A percentile compares a stretch with the other conserved stretches of the same genome.
Conservation (phyloP, 2,113 vertebrate species). For the Carettochelys insculpta region DNA sequence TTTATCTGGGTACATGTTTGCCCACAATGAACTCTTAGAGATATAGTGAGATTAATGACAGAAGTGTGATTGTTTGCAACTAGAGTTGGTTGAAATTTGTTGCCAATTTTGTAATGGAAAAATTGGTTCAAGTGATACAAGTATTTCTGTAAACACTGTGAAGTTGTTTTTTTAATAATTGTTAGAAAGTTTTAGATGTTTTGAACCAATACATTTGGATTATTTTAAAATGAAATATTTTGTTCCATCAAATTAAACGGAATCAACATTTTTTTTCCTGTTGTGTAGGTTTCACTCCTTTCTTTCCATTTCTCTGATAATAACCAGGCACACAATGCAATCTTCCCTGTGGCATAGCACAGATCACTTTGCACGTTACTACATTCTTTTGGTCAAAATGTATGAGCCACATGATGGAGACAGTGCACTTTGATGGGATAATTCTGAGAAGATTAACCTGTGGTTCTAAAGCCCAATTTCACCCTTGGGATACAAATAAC, state of each 20-base stretch:
- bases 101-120: neutral
- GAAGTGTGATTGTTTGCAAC: neutral
- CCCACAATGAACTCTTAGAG: accelerated
- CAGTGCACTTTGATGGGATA: neutral
- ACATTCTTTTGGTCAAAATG: neutral
- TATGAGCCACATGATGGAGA: neutral
- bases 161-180: neutral
- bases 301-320: neutral
- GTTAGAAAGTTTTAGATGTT: neutral
- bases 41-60: neutral
- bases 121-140: neutral
- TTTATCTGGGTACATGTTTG: neutral
- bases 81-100: neutral
- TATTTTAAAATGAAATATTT: neutral
- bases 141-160: neutral
- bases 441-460: neutral
- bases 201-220: neutral
- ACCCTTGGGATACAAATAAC: neutral
- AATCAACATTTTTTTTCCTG: neutral
- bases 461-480: neutral
- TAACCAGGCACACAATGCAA: neutral
- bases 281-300: neutral
- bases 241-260: neutral
- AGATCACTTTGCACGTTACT: neutral
- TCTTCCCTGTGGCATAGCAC: neutral